Base-by-base conservation (phyloP, 2,888 invertebrate species). In the Hypomecis atomaria region DNA sequence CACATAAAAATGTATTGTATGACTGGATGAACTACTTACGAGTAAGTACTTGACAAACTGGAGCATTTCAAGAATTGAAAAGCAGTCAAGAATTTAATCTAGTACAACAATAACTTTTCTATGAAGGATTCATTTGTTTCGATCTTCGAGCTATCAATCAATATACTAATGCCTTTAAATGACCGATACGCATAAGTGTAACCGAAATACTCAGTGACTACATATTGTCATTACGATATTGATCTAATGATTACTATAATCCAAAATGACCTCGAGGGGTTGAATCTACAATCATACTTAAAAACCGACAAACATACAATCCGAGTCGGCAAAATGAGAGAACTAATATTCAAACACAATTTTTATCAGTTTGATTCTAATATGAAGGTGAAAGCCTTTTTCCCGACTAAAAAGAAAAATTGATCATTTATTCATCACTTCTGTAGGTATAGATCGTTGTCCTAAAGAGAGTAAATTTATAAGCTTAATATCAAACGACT, bases 151-250 rank as follows among this genome's bases (percentile, higher is more conserved):
- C 23, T 2, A 23, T 23, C 23, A 23, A 23, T 23, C 23, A 23
- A 23, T 23, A 23, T 23, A 23, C 23, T 23, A 23, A 23, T 2
- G 23, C 23, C 23, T 23, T 23, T 3, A 23, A 23, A 23, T 23
- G 23, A 23, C 23, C 23, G 23, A 23, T 1, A 23, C 23, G 23
- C 23, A 23, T 23, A 23, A 23, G 23, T 23, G 23, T 23, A 23
- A 23, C 1, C 23, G 23, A 23, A 23, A 23, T 23, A 23, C 23
- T 36, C 11, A 5, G 2, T 40, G 11, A n/a, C 13, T n/a, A 38
- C 37, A 33, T 38, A 38, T 47, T 53, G 65, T 59, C 52, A 59
- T 66, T 56, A 50, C 23, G 36, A 62, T 62, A 44, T 62, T 66
- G 65, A 66, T 62, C 47, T 10, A 40, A 34, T 55, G 40, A n/a